Evolutionary conservation across 1,140 invertebrate genomes (phyloP), one percentile per base, ranked within the genome.

Genomic region (Bombus balteatus): DNA sequence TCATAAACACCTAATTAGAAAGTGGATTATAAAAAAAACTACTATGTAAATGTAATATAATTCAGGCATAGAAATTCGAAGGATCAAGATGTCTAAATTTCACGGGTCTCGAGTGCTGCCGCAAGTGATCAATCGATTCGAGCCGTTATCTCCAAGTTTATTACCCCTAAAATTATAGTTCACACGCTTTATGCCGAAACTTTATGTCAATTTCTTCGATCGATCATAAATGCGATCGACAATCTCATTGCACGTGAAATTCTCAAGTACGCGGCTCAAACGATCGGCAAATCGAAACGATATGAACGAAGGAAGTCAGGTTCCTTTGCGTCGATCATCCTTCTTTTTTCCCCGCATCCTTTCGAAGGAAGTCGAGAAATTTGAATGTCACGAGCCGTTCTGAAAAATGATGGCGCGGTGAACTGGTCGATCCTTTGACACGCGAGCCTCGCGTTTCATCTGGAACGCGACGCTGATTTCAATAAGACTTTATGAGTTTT

Each of bases 351-450:
- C 6, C 71, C 53, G n/a, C 71, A 13, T 74, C 80, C 71, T 37
- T 65, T 47, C 41, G 2, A 18, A 82, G 70, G 80, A 82, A 82
- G 71, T 74, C 41, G 80, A 47, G 39, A 39, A 82, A 82, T 74
- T 74, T n/a, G 47, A 82, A 74, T 82, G 80, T 82, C 57, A 74
- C 80, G 47, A 41, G 43, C 34, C 41, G 79, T 71, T 41, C 22
- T 82, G 80, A 82, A 82, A 82, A 82, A 82, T 74, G 80, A 74
- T 74, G 57, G 53, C 71, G 10, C 39, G 32, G 10, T 82, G 71
- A 82, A 65, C 41, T 74, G 71, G 71, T 82, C 71, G 71, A 74
- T 65, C 37, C 71, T 74, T 28, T 18, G 57, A 37, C 80, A 82
- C 71, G 80, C 80, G 80, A 82, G 39, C 13, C 25, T 47, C n/a